These are phyloP conservation scores for Prenolepis imparis DNA, from an alignment of 2,888 invertebrate species.

Conservation along the genomic window DNA sequence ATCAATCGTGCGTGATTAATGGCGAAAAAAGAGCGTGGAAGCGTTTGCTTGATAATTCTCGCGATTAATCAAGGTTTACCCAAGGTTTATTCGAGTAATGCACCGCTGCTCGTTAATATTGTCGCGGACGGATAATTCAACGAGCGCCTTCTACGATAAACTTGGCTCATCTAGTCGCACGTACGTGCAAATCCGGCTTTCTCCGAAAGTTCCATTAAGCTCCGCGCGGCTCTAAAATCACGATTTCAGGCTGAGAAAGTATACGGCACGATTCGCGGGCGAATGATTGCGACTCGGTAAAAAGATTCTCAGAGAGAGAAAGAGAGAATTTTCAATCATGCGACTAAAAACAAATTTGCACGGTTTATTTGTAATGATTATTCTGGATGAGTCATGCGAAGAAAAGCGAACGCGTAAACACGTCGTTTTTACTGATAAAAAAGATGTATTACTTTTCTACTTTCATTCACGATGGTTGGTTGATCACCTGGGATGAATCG, in stretches of 20 bases:
- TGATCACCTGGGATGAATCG: slow-evolving; percentile 32
- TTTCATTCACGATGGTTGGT: slow-evolving; percentile 2
- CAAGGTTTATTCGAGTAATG: slow-evolving; percentile 26
- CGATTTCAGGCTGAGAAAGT: slow-evolving; percentile 37
- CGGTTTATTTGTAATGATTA: slow-evolving; percentile 27
- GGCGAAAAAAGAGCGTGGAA: slow-evolving; percentile 8
- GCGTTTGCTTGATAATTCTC: slow-evolving; percentile 37
- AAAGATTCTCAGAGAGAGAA: slow-evolving; percentile 4
- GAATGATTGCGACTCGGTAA: slow-evolving; percentile 20
- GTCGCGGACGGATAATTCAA: slow-evolving; percentile 44
- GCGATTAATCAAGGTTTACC: slow-evolving; percentile 54
- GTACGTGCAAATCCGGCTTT: slow-evolving; percentile 20
- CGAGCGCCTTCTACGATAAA: slow-evolving; percentile 43
- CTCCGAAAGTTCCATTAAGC: slow-evolving; percentile 34
- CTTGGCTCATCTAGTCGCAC: slow-evolving; percentile 33
- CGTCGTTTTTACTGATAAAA: slow-evolving; percentile 18
- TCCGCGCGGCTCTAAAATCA: slow-evolving; percentile 17
- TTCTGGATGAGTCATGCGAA: slow-evolving; percentile 29
- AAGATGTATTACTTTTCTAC: slow-evolving; percentile 19
- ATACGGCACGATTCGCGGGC: slow-evolving; percentile 3
- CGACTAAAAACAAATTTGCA: slow-evolving; percentile 26
- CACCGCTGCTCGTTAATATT: slow-evolving; percentile 54
- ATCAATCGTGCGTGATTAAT: slow-evolving; percentile 30
- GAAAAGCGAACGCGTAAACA: slow-evolving; percentile 30
- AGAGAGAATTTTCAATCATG: slow-evolving; percentile 3